These are phyloP conservation scores for Madoqua kirkii DNA, from an alignment of 2,113 vertebrate species.

Conservation along the genomic window DNA sequence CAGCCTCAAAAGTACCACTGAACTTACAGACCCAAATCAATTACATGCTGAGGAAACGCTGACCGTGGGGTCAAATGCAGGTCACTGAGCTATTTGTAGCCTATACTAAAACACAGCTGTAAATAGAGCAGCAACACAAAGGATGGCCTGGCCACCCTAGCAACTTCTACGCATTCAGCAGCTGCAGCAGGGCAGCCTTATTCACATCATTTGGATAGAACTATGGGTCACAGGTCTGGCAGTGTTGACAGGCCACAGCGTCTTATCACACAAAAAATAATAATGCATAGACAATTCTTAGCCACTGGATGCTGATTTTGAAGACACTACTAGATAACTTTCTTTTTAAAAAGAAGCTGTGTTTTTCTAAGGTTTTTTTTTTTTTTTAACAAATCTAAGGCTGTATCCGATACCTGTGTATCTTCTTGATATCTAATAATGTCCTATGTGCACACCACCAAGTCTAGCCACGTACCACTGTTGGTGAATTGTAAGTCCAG, in stretches of 20 bases:
- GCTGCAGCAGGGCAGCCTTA: not conserved
- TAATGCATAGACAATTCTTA: not conserved
- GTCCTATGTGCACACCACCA: rapidly evolving
- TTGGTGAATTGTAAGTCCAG: not conserved
- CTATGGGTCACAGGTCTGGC: not conserved
- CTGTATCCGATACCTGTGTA: rapidly evolving
- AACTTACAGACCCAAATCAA: not conserved
- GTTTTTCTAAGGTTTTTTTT: not conserved
- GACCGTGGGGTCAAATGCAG: not conserved
- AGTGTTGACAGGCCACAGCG: not conserved
- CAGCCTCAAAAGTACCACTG: not conserved
- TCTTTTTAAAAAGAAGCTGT: not conserved
- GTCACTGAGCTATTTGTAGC: not conserved
- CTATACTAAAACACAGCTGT: not conserved
- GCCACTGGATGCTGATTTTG: not conserved
- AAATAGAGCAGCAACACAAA: not conserved
- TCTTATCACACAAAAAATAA: not conserved
- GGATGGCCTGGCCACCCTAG: not conserved
- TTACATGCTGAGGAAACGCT: not conserved
- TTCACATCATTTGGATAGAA: not conserved
- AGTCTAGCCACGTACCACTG: not conserved
- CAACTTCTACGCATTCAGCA: not conserved
- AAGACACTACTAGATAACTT: not conserved
- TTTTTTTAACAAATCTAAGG: not conserved
- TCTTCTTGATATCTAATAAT: not conserved